These are phyloP conservation scores for Brachynemurus nebulosus DNA, from an alignment of 2,888 invertebrate genomes.

Conservation along the genomic window DNA sequence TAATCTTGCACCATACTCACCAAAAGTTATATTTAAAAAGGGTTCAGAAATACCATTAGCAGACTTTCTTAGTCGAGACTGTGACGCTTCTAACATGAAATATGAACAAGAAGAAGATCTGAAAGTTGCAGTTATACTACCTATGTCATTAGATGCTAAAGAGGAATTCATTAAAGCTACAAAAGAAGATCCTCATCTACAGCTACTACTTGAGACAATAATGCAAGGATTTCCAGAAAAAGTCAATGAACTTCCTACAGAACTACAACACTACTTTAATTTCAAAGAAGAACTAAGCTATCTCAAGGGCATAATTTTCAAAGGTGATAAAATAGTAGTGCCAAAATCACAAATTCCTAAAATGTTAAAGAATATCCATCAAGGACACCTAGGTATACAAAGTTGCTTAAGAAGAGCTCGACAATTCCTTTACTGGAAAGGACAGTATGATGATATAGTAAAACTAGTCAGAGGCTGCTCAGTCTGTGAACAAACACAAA, in stretches of 20 bases:
- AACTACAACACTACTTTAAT: constrained; percentile 4
- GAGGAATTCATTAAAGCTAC: no score
- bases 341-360: constrained; percentile 9
- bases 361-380: no score
- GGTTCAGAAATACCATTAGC: background rate
- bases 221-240: background rate
- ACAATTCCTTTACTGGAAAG: background rate
- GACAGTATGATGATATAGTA: background rate
- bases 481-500: background rate
- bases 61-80: background rate
- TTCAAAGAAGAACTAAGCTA: constrained; percentile 12
- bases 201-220: background rate
- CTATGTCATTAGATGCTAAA: no score
- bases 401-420: background rate
- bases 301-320: constrained; percentile 15
- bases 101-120: background rate
- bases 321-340: constrained; percentile 14
- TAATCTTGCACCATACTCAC: background rate
- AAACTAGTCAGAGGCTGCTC: constrained; percentile 3
- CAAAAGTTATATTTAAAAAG: background rate
- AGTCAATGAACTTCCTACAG: background rate
- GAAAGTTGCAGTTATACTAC: constrained; percentile 2
- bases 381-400: background rate
- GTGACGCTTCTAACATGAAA: background rate
- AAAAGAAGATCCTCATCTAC: background rate